phyloP scores from a whole-genome alignment of 2,113 vertebrate genomes.

The Halichoeres trimaculatus region DNA sequence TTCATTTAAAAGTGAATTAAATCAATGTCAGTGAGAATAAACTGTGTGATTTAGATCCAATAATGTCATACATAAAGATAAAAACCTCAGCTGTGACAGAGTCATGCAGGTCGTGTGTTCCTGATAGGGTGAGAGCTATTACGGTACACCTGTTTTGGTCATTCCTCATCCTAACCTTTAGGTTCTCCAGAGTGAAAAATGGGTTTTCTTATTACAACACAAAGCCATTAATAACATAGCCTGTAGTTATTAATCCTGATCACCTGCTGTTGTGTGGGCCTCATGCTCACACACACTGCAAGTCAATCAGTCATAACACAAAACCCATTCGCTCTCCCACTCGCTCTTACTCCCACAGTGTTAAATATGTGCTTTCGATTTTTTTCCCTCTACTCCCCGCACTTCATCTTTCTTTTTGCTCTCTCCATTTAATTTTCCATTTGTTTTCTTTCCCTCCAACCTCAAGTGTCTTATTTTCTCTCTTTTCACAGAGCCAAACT shows the following conservation, averaged over 20 bases:
- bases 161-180: slow-evolving; percentile 82
- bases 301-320: slow-evolving; percentile 69
- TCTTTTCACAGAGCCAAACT: slow-evolving; percentile 90
- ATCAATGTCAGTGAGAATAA: slow-evolving; percentile 78
- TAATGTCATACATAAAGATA: slow-evolving; percentile 77
- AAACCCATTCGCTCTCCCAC: slow-evolving; percentile 37
- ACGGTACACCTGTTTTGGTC: slow-evolving; percentile 66
- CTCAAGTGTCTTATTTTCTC: slow-evolving; percentile 5
- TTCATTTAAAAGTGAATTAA: slow-evolving; percentile 81
- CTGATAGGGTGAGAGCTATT: slow-evolving; percentile 73
- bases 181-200: slow-evolving; percentile 75
- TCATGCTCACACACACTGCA: slow-evolving; percentile 33
- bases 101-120: slow-evolving; percentile 56
- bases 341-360: slow-evolving; percentile 46
- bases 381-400: slow-evolving; percentile 36
- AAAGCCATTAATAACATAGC: slow-evolving; percentile 75
- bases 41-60: slow-evolving; percentile 70
- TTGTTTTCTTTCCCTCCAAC: slow-evolving; percentile 7
- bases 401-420: slow-evolving; percentile 29
- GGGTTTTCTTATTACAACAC: slow-evolving; percentile 74
- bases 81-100: slow-evolving; percentile 56
- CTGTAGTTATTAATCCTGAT: slow-evolving; percentile 67
- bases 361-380: slow-evolving; percentile 55
- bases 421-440: slow-evolving; percentile 10
- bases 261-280: slow-evolving; percentile 73